A percentile compares a stretch with the other conserved stretches of the same genome.
Evolutionary conservation across 2,113 vertebrate genomes (phyloP).

Genomic region (Hemibagrus wyckioides): DNA sequence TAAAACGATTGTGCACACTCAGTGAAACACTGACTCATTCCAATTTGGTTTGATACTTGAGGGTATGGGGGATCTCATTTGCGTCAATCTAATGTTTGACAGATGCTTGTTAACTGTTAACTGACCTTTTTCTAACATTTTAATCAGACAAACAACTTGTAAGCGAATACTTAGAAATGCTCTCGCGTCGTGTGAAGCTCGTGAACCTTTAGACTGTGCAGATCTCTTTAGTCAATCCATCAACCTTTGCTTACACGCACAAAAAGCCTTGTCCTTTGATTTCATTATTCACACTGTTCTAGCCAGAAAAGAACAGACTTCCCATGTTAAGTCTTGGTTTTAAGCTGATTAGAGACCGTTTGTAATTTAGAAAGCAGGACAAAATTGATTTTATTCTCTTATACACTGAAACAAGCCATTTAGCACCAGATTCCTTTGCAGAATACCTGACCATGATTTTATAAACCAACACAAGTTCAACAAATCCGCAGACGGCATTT

Average conservation of each 20-base stretch:
- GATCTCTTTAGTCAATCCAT: background rate
- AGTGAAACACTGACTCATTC: constrained; percentile 45
- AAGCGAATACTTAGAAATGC: background rate
- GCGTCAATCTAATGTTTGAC: background rate
- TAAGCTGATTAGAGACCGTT: background rate
- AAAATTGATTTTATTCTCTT: background rate
- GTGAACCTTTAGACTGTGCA: background rate
- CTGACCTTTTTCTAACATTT: background rate
- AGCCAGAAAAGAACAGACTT: background rate
- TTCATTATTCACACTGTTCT: background rate
- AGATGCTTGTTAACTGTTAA: background rate
- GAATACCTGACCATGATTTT: background rate
- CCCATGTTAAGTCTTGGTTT: background rate
- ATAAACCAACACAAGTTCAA: background rate
- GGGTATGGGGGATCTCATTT: constrained; percentile 19
- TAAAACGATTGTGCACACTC: constrained; percentile 4
- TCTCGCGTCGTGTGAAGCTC: background rate
- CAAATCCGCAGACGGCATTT: background rate
- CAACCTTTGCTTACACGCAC: background rate
- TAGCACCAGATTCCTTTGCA: background rate
- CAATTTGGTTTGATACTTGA: background rate
- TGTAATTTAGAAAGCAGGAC: background rate
- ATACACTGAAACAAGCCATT: background rate
- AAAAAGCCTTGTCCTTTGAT: background rate
- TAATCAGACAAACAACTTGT: background rate